Evolutionary conservation across 64 coral and sea anemone genomes (phyloP), one percentile per base, ranked within the genome.

Genomic region (Porites australiensis): DNA sequence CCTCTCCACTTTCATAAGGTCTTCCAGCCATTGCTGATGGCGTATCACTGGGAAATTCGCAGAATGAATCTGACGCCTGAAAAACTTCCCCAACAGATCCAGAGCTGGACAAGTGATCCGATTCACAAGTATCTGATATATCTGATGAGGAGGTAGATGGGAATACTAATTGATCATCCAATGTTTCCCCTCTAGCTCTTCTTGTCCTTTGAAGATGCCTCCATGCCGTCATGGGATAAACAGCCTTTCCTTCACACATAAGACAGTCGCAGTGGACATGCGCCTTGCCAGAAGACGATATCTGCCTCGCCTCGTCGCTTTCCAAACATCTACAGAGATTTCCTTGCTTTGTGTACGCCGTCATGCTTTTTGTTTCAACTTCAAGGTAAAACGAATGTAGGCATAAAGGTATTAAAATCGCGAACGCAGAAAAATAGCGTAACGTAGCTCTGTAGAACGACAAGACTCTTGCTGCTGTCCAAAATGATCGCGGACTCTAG

Each of bases 141-240:
- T 78, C 75, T 19, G 51, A 54, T 55, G 75, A 7, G 51, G 51
- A 78, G 50, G 7, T 64, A 1, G 16, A 78, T 21, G 58, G 58
- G 7, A 44, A 16, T 8, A 43, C 8, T 18, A 23, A 13, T 44
- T 86, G 49, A 15, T 59, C 49, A 43, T 88, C 86, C 47, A 75
- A 58, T 43, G 13, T 14, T 71, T 23, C 67, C 16, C 15, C 54
- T 86, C 14, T 23, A 11, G 64, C 66, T 53, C 9, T 55, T 37
- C 62, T 27, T 55, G 86, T 4, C 22, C 74, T 76, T 69, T 64
- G 82, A 8, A 22, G 23, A 79, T 95, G 93, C 64, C 93, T 74
- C 93, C 93, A 95, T 59, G 93, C 93, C 1, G 60, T 76, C 88
- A 95, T 95, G 21, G 68, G 87, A 78, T 90, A 89, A 59, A 95